A percentile compares a stretch with the other conserved stretches of the same genome.
Conservation (phyloP, 2,888 invertebrate species). For the Leptopilina syphax region DNA sequence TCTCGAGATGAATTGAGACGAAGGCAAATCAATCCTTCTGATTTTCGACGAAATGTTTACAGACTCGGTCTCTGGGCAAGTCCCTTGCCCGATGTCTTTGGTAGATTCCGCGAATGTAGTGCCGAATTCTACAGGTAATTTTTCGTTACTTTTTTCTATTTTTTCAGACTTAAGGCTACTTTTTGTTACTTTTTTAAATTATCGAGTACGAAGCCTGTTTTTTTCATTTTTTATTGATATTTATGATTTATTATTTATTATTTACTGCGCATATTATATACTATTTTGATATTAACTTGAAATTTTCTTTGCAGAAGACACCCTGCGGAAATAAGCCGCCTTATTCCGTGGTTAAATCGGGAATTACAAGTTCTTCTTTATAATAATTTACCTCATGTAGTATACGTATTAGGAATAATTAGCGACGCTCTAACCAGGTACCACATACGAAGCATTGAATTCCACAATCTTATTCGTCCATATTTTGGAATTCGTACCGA, state of each 20-base stretch:
- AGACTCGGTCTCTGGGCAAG: conserved; percentile 86
- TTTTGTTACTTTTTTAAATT: neutral
- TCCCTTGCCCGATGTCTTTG: conserved; percentile 84
- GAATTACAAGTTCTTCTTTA: conserved; percentile 88
- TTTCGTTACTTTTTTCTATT: neutral
- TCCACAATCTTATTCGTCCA: conserved; percentile 83
- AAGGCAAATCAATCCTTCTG: conserved; percentile 62
- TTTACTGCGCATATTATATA: too few species aligned
- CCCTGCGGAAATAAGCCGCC: conserved; percentile 87
- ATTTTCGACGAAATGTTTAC: conserved; percentile 79
- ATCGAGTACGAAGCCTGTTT: too few species aligned
- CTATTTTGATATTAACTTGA: neutral
- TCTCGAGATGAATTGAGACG: conserved; percentile 64
- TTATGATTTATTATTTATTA: too few species aligned
- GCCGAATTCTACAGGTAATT: conserved; percentile 86
- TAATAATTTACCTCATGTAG: conserved; percentile 81
- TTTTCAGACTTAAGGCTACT: too few species aligned
- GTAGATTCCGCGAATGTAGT: conserved; percentile 85
- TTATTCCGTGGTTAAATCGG: conserved; percentile 92
- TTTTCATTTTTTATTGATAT: too few species aligned
- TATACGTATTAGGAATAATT: conserved; percentile 84
- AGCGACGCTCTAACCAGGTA: conserved; percentile 83
- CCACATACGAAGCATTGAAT: conserved; percentile 84
- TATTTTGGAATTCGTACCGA: conserved; percentile 85
- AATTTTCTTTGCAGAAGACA: conserved; percentile 81